Conservation (phyloP, 2,797 vertebrate species). For the Podarcis lilfordi region DNA sequence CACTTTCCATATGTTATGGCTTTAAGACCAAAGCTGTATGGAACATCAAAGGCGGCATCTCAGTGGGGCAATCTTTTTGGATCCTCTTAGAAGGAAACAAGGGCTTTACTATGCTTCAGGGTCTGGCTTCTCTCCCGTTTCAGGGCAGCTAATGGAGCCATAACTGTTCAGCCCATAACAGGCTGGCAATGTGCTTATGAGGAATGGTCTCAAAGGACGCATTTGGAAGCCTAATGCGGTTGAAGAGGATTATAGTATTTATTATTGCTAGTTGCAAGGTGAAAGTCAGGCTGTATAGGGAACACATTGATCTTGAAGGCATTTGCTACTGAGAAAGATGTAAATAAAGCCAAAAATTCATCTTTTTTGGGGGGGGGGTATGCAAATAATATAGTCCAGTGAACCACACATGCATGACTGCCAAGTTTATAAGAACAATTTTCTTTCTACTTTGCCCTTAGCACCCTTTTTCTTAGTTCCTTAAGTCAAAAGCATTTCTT, state of each 20-base stretch:
- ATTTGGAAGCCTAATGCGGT: slow-evolving; percentile 39
- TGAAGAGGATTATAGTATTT: slow-evolving; percentile 42
- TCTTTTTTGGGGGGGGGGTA: not conserved
- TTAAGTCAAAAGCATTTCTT: not conserved
- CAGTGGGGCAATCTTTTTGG: not conserved
- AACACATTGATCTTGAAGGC: not conserved
- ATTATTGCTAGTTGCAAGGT: slow-evolving; percentile 46
- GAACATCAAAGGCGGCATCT: not conserved
- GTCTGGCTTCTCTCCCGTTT: slow-evolving; percentile 27
- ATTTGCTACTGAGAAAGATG: slow-evolving; percentile 16
- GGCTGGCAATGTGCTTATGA: slow-evolving; percentile 39
- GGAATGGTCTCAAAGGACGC: slow-evolving; percentile 17
- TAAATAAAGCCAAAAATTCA: slow-evolving; percentile 6
- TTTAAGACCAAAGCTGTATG: not conserved
- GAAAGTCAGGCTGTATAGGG: slow-evolving; percentile 41
- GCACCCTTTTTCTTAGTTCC: not conserved
- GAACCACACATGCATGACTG: not conserved
- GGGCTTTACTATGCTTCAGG: slow-evolving; percentile 40
- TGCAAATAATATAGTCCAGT: not conserved
- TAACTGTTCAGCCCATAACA: slow-evolving; percentile 34
- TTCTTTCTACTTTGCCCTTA: not conserved
- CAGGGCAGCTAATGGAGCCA: slow-evolving; percentile 37
- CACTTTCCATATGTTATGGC: not conserved
- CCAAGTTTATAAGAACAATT: not conserved
- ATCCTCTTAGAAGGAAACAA: slow-evolving; percentile 20